Evolutionary conservation across 2,888 invertebrate species (phyloP).

Genomic region (Caenorhabditis becei): DNA sequence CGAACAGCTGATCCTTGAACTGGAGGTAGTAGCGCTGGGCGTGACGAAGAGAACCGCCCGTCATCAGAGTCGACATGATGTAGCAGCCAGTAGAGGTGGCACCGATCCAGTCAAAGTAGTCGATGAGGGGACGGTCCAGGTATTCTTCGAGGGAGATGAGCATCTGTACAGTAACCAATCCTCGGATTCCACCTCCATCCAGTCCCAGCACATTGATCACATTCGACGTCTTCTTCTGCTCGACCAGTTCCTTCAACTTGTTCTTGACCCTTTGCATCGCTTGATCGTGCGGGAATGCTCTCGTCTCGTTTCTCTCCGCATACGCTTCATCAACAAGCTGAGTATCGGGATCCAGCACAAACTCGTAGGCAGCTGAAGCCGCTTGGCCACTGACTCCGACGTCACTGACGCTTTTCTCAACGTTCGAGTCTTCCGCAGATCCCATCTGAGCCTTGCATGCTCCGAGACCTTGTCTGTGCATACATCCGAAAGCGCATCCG

Average conservation of each 20-base stretch:
- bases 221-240: slow-evolving; percentile 66
- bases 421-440: slow-evolving; percentile 17
- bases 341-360: slow-evolving; percentile 68
- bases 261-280: slow-evolving; percentile 67
- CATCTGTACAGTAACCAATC: slow-evolving; percentile 78
- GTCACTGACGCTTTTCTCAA: slow-evolving; percentile 48
- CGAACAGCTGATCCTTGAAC: slow-evolving; percentile 94
- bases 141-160: slow-evolving; percentile 73
- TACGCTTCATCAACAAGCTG: slow-evolving; percentile 66
- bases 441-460: slow-evolving; percentile 51
- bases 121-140: slow-evolving; percentile 74
- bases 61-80: slow-evolving; percentile 89
- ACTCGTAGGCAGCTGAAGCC: slow-evolving; percentile 67
- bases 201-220: slow-evolving; percentile 86
- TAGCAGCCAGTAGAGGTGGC: slow-evolving; percentile 93
- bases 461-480: slow-evolving; percentile 60
- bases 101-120: slow-evolving; percentile 95
- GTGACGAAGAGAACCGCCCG: slow-evolving; percentile 85
- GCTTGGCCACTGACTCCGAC: slow-evolving; percentile 44
- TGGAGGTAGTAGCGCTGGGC: slow-evolving; percentile 93
- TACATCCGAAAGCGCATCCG: slow-evolving; percentile 79
- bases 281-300: slow-evolving; percentile 62
- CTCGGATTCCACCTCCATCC: slow-evolving; percentile 98
- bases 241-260: slow-evolving; percentile 60
- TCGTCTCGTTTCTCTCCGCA: slow-evolving; percentile 55